phyloP scores from a whole-genome alignment of 2,797 vertebrate species.

The Eurystomus glaucurus region DNA sequence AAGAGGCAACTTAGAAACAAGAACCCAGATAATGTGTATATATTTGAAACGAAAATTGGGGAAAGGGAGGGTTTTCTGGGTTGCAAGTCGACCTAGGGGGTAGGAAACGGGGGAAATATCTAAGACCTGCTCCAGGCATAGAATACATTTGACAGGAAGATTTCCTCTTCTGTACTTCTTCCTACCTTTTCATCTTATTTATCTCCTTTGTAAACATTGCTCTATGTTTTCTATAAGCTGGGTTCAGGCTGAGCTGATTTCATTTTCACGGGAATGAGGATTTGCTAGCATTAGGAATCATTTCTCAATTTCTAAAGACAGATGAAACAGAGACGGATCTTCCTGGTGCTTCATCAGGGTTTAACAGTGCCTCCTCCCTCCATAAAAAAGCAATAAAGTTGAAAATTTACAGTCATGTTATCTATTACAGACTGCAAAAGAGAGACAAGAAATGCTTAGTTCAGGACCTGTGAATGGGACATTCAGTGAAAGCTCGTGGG shows the following conservation, averaged over 20 bases:
- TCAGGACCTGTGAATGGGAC: not conserved
- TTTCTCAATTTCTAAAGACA: slow-evolving; percentile 10
- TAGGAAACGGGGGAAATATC: rapidly evolving
- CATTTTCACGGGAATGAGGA: not conserved
- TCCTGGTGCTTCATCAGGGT: not conserved
- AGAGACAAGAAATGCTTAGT: not conserved
- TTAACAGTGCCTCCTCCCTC: not conserved
- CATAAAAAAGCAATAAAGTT: not conserved
- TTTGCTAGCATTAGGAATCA: not conserved
- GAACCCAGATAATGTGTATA: rapidly evolving
- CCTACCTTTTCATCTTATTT: not conserved
- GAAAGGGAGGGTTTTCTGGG: not conserved
- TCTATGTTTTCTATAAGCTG: not conserved
- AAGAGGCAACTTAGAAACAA: not conserved
- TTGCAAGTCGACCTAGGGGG: not conserved
- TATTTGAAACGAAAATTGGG: not conserved
- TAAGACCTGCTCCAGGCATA: not conserved
- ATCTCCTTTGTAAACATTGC: not conserved
- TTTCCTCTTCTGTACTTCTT: not conserved
- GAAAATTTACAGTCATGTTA: not conserved
- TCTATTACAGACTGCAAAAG: not conserved
- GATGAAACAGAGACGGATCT: not conserved
- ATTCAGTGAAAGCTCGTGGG: not conserved
- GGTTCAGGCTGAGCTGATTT: not conserved
- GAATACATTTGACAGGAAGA: not conserved